A percentile compares a stretch with the other conserved stretches of the same genome.
Evolutionary conservation across 2,797 vertebrate species (phyloP).

Genomic region (Eremophila alpestris): DNA sequence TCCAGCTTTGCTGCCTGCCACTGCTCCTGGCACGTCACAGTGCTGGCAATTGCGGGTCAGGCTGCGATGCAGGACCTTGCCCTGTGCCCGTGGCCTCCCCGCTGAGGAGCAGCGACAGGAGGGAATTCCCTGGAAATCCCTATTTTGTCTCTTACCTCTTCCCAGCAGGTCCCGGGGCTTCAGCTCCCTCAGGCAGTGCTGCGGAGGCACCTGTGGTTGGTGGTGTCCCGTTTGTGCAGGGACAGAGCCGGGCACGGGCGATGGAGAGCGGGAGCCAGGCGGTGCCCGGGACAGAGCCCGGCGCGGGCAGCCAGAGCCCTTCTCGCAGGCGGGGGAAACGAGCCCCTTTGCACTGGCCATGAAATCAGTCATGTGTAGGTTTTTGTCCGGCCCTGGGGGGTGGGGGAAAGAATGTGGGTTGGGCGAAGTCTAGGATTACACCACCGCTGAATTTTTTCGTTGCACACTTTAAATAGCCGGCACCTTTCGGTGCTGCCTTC

Average conservation of each 20-base stretch:
- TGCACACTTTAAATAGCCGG: slow-evolving; percentile 73
- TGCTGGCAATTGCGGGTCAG: fast-evolving
- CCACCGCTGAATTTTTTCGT: slow-evolving; percentile 51
- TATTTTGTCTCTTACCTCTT: background rate
- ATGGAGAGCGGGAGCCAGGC: background rate
- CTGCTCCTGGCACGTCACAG: background rate
- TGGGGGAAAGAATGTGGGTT: slow-evolving; percentile 78
- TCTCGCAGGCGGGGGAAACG: background rate
- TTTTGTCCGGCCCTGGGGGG: slow-evolving; percentile 61
- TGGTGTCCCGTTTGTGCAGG: background rate
- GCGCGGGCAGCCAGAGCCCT: background rate
- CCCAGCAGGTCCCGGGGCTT: background rate
- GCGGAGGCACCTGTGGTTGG: background rate
- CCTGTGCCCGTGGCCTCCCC: background rate
- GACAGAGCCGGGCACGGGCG: fast-evolving
- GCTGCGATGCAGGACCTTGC: background rate
- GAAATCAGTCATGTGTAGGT: slow-evolving; percentile 61
- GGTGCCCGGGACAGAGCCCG: too few species aligned
- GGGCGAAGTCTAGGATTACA: slow-evolving; percentile 81
- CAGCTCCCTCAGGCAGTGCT: fast-evolving
- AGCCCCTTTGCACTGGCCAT: slow-evolving; percentile 2
- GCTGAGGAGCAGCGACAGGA: fast-evolving
- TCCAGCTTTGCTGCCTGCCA: background rate
- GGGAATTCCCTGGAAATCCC: fast-evolving
- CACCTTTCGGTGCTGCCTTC: slow-evolving; percentile 59